These are phyloP conservation scores for Xiphophorus hellerii DNA, from an alignment of 2,113 vertebrate species.

Conservation along the genomic window DNA sequence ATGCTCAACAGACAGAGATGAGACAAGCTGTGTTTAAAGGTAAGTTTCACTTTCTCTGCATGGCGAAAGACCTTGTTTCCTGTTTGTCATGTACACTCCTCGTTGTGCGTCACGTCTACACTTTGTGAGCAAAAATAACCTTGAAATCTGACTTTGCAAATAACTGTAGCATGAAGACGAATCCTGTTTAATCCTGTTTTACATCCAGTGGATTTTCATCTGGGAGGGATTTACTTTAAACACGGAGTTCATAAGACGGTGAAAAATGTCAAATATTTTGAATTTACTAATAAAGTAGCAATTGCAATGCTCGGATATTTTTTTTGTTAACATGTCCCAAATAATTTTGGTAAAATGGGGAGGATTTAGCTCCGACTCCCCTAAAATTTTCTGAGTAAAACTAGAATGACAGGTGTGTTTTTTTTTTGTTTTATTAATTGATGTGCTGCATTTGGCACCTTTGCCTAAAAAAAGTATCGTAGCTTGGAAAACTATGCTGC, in stretches of 20 bases:
- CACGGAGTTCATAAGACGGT: no score
- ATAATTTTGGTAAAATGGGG: neutral
- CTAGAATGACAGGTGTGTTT: no score
- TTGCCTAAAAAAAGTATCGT: neutral
- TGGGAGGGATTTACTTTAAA: neutral
- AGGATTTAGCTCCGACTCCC: no score
- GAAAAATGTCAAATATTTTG: no score
- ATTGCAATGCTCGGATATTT: neutral
- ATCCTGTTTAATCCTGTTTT: neutral
- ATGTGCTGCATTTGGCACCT: neutral
- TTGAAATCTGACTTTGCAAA: neutral
- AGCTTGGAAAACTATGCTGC: no score
- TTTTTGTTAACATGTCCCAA: neutral
- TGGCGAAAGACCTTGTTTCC: neutral
- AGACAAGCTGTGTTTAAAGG: conserved; percentile 72
- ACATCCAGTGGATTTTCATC: neutral
- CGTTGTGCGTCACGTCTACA: conserved; percentile 9
- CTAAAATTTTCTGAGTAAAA: no score
- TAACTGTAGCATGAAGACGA: neutral
- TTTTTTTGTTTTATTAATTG: neutral
- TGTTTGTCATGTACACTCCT: conserved; percentile 11
- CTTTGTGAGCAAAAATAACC: neutral
- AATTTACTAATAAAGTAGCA: neutral
- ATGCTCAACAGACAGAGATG: conserved; percentile 13
- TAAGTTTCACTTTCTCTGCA: conserved; percentile 37